These are phyloP conservation scores for Dioctria linearis DNA, from an alignment of 2,888 invertebrate species.

Conservation along the genomic window DNA sequence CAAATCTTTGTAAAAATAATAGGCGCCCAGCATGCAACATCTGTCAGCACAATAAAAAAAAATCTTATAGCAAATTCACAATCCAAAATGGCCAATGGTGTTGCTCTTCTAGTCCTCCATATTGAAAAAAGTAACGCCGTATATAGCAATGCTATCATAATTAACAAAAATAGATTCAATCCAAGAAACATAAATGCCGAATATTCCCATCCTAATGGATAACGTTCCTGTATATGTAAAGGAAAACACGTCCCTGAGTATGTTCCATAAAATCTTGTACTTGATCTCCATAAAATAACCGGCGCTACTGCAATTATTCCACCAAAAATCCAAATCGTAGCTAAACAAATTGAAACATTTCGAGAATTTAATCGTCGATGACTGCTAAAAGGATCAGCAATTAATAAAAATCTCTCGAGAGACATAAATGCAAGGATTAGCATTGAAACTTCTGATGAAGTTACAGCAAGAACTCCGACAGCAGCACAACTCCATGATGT, in stretches of 20 bases:
- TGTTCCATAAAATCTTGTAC: conserved; percentile 77
- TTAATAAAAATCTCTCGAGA: conserved; percentile 77
- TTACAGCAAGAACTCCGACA: conserved; percentile 77
- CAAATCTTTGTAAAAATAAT: conserved; percentile 77
- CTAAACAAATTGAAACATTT: conserved; percentile 73
- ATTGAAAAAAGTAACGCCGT: conserved; percentile 77
- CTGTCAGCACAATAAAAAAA: conserved; percentile 80
- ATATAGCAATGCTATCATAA: conserved; percentile 76
- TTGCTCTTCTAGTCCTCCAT: conserved; percentile 75
- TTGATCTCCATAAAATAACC: conserved; percentile 75
- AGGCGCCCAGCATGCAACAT: conserved; percentile 81
- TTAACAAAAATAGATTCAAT: conserved; percentile 75
- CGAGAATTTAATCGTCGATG: conserved; percentile 73
- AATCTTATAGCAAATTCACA: conserved; percentile 78
- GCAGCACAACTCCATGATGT: conserved; percentile 77
- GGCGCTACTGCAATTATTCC: conserved; percentile 77
- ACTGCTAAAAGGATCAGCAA: conserved; percentile 75
- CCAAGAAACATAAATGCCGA: conserved; percentile 80
- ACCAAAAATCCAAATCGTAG: conserved; percentile 76
- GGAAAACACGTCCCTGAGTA: conserved; percentile 80
- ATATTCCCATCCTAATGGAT: conserved; percentile 79
- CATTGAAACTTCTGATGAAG: conserved; percentile 80
- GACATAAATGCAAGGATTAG: conserved; percentile 80
- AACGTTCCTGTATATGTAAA: conserved; percentile 79
- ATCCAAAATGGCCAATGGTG: conserved; percentile 75